A percentile compares a stretch with the other conserved stretches of the same genome.
Evolutionary conservation across 35 echinoderm and acorn worm species (phyloP).

Genomic region (Eucidaris tribuloides): DNA sequence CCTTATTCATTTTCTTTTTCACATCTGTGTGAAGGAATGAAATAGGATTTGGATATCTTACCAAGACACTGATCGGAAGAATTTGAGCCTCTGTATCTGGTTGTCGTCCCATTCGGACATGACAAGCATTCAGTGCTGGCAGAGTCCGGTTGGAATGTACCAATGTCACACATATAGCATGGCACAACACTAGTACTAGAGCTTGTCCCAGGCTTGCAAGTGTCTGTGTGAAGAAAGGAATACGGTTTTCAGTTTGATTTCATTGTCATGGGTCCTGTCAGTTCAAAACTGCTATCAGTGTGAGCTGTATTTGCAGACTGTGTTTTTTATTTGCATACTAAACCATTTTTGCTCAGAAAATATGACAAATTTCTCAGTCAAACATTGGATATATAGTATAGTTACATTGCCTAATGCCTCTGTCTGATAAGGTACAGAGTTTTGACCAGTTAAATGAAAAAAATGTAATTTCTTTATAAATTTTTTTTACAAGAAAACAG

Average conservation of each 20-base stretch:
- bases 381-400: background rate
- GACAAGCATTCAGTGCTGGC: background rate
- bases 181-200: background rate
- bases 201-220: background rate
- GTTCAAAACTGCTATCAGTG: background rate
- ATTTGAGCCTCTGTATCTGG: background rate
- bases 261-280: background rate
- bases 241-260: background rate
- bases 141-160: background rate
- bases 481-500: background rate
- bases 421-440: too few species aligned
- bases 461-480: background rate
- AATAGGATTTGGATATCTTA: too few species aligned
- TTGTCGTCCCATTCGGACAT: slow-evolving; percentile 1
- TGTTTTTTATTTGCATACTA: background rate
- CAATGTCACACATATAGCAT: background rate
- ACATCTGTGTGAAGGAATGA: too few species aligned
- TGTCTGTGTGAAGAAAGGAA: background rate
- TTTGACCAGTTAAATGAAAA: background rate
- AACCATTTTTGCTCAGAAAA: background rate
- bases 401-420: too few species aligned
- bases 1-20: too few species aligned
- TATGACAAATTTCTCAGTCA: background rate
- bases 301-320: too few species aligned
- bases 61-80: background rate